Conservation (phyloP, 2,888 invertebrate species). For the Cyaniris semiargus region DNA sequence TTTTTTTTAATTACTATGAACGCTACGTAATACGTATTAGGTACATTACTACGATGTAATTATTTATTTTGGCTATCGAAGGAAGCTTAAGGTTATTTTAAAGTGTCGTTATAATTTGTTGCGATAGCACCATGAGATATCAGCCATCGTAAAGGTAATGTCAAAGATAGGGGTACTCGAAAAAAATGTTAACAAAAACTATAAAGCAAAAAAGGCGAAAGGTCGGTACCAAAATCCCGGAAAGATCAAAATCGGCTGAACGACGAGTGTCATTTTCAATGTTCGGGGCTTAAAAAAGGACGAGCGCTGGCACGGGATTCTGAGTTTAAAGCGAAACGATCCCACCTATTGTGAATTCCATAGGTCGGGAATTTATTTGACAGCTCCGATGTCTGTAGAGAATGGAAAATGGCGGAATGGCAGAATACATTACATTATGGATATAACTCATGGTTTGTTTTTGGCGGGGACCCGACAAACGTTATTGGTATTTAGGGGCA, state of each 20-base stretch:
- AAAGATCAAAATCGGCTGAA: conserved; percentile 63
- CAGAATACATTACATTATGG: conserved; percentile 73
- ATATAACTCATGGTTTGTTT: conserved; percentile 80
- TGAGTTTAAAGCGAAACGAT: conserved; percentile 58
- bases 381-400: conserved; percentile 77
- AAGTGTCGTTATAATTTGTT: conserved; percentile 71
- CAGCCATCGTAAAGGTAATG: conserved; percentile 73
- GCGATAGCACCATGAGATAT: conserved; percentile 66
- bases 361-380: conserved; percentile 80
- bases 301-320: conserved; percentile 64
- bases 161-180: conserved; percentile 69
- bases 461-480: conserved; percentile 78
- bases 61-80: conserved; percentile 68
- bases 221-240: conserved; percentile 65
- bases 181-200: conserved; percentile 75
- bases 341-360: conserved; percentile 78
- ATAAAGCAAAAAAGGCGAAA: conserved; percentile 65
- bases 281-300: conserved; percentile 53
- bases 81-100: conserved; percentile 59
- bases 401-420: conserved; percentile 80
- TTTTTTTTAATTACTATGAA: no score
- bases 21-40: no score
- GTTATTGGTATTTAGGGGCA: conserved; percentile 78
- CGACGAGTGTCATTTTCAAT: conserved; percentile 46
- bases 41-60: no score